Conservation (phyloP, 2,113 vertebrate genomes). For the Labrus mixtus region DNA sequence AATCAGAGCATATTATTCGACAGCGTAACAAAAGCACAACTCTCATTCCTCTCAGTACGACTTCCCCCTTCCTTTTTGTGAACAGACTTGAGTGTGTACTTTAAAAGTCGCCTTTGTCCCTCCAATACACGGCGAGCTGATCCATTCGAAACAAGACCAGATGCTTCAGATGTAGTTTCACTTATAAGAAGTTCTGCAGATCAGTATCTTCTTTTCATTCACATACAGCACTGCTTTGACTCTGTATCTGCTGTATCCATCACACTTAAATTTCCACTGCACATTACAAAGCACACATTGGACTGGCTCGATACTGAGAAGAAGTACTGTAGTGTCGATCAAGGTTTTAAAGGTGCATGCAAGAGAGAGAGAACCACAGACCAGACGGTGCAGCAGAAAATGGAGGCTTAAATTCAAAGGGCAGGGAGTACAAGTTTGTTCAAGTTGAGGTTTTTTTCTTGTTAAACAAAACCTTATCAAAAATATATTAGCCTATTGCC, state of each 20-base stretch:
- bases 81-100: conserved; percentile 28
- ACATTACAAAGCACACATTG: conserved; percentile 29
- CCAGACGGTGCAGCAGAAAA: conserved; percentile 22
- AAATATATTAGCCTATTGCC: too few species aligned
- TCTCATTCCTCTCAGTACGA: conserved; percentile 3
- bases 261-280: conserved; percentile 32
- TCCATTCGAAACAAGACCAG: conserved; percentile 42
- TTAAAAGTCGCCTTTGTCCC: conserved; percentile 32
- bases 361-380: conserved; percentile 12
- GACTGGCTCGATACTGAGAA: conserved; percentile 40
- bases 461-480: neutral
- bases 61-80: conserved; percentile 19
- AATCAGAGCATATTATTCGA: neutral
- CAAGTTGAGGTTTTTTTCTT: neutral
- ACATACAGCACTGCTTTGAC: neutral
- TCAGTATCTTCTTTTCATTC: conserved; percentile 40
- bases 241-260: conserved; percentile 45
- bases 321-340: conserved; percentile 10
- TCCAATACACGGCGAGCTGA: neutral
- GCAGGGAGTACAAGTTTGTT: conserved; percentile 18
- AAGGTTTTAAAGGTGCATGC: conserved; percentile 29
- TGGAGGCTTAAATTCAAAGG: conserved; percentile 41
- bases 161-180: conserved; percentile 38
- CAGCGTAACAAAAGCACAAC: neutral
- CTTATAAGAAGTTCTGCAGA: conserved; percentile 40